Base-by-base conservation (phyloP, 2,797 vertebrate species). In the Lithobates sylvaticus region DNA sequence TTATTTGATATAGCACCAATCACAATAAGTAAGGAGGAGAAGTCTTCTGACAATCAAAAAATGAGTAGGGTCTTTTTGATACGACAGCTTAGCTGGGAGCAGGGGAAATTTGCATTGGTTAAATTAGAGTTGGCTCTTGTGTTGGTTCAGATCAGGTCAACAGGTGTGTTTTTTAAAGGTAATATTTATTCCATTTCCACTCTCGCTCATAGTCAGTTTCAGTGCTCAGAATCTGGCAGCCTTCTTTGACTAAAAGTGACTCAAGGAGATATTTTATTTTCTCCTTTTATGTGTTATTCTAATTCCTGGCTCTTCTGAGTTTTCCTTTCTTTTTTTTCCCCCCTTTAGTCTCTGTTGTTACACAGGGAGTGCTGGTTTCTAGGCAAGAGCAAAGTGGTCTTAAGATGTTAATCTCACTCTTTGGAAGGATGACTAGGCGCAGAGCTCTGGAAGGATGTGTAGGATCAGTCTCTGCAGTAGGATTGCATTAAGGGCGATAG, bases 361-460 rank as follows among this genome's bases (percentile, higher is more conserved):
- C 47, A 72, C 32, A 76, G 39, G 64, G 71, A 50, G 65, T 65
- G 54, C 42, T 82, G 50, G 68, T 81, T 81, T 72, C 79, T 81
- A 72, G 58, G 80, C 80, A 13, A 73, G 70, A 64, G 71, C 27
- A 71, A 61, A 67, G 39, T 44, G 79, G 79, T 61, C 58, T 84
- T 76, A 76, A 47, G 81, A 67, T 69, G 21, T 76, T 75, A 58
- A 84, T 84, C 82, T 54, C 4, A 18, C 64, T 84, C 82, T 71
- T 84, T 77, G 70, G 84, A 68, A 80, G 64, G 42, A 74, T 21
- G 72, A 83, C 71, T 36, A 67, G 81, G 36, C 71, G 44, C 65
- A 23, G 26, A 82, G 67, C 76, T 78, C 42, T 80, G 69, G 70
- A 82, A 87, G 69, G 68, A 84, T 79, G 85, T 83, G 76, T 79